phyloP scores from a whole-genome alignment of 1,140 invertebrate genomes.

The Bombus breviceps region DNA sequence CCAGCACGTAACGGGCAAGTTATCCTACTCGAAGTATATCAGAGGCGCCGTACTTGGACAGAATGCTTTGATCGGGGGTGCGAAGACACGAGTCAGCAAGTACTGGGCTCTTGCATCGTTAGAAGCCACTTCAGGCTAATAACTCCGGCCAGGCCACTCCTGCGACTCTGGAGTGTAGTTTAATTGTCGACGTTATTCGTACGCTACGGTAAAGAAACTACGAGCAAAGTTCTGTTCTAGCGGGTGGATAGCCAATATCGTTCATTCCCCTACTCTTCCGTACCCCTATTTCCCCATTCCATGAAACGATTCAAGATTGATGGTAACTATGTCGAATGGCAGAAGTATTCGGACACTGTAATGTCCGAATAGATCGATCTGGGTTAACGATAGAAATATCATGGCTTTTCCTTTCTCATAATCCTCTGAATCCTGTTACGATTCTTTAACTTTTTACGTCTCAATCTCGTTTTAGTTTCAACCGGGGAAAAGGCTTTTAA shows the following conservation, averaged over 20 bases:
- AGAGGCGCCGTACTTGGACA: slow-evolving; percentile 37
- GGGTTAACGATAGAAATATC: not conserved
- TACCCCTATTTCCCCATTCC: not conserved
- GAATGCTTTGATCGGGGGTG: slow-evolving; percentile 65
- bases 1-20: slow-evolving; percentile 48
- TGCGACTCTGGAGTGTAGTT: slow-evolving; percentile 20
- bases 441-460: not conserved
- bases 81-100: slow-evolving; percentile 63
- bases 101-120: slow-evolving; percentile 60
- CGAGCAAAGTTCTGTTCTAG: slow-evolving; percentile 7
- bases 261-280: not conserved
- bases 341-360: not conserved
- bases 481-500: not conserved
- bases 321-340: not conserved
- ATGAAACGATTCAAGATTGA: not conserved
- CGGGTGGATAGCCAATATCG: not conserved
- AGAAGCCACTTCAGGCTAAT: slow-evolving; percentile 53
- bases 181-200: slow-evolving; percentile 38
- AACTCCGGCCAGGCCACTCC: slow-evolving; percentile 49
- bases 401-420: not conserved
- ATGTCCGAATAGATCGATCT: not conserved
- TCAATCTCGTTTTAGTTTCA: not conserved
- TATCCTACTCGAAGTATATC: slow-evolving; percentile 56
- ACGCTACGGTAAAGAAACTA: slow-evolving; percentile 21
- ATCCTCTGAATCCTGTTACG: not conserved